Conservation (phyloP, 2,113 vertebrate genomes). For the Odobenus rosmarus region DNA sequence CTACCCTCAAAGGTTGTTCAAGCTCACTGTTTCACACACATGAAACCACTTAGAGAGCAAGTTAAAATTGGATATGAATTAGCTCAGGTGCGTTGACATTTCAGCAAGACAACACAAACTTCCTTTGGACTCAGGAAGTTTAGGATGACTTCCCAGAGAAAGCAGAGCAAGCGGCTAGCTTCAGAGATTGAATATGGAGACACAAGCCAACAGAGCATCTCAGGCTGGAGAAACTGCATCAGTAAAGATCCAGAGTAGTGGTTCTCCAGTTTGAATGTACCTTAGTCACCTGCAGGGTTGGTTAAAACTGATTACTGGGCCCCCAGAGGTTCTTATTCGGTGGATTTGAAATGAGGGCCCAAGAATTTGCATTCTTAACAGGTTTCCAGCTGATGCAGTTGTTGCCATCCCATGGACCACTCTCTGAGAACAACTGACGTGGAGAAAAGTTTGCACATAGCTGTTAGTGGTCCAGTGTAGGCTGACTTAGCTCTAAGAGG, state of each 20-base stretch:
- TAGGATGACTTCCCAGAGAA: background rate
- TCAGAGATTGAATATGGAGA: background rate
- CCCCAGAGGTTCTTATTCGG: background rate
- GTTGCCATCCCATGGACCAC: background rate
- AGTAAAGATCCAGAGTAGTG: fast-evolving
- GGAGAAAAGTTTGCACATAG: background rate
- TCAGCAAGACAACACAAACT: background rate
- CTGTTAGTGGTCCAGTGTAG: too few relatives aligned
- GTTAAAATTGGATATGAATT: conserved; percentile 23
- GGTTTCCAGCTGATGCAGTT: background rate
- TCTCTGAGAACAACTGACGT: background rate
- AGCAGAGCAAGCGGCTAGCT: background rate
- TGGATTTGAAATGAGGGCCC: background rate
- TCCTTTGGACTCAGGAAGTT: background rate
- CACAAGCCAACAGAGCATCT: background rate
- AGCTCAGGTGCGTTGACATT: conserved; percentile 26
- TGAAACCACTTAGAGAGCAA: background rate
- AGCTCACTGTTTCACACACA: background rate
- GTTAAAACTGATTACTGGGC: background rate
- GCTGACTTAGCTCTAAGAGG: background rate
- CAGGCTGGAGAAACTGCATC: fast-evolving
- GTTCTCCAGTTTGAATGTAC: background rate
- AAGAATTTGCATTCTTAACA: background rate
- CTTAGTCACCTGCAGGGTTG: background rate
- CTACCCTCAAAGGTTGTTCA: background rate